Conservation (phyloP, 2,113 vertebrate species). For the Mugil cephalus region DNA sequence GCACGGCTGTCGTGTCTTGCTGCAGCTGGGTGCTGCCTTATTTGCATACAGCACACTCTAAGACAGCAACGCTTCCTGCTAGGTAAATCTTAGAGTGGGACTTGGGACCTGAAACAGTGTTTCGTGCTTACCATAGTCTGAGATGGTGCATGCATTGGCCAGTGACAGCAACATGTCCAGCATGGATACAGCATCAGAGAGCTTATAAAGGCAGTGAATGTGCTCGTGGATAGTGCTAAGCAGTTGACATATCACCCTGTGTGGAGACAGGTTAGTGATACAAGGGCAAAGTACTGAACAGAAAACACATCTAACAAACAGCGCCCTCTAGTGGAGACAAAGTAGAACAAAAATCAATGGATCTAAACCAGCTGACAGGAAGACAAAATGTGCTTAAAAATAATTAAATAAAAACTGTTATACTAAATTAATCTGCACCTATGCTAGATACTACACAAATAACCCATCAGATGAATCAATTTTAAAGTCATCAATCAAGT, state of each 20-base stretch:
- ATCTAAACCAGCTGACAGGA: not conserved
- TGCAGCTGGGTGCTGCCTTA: slow-evolving; percentile 10
- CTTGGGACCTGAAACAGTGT: not conserved
- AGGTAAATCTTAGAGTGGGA: slow-evolving; percentile 36
- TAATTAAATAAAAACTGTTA: too few species aligned
- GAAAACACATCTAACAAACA: slow-evolving; percentile 20
- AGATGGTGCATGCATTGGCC: slow-evolving; percentile 92
- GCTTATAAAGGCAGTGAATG: slow-evolving; percentile 95
- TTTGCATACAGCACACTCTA: slow-evolving; percentile 31
- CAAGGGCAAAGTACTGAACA: not conserved
- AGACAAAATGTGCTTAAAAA: not conserved
- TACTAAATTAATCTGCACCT: too few species aligned
- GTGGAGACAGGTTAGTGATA: slow-evolving; percentile 46
- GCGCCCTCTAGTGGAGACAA: slow-evolving; percentile 60
- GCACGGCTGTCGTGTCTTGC: slow-evolving; percentile 35
- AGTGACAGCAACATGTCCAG: slow-evolving; percentile 97
- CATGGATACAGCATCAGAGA: slow-evolving; percentile 96
- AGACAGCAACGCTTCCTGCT: slow-evolving; percentile 31
- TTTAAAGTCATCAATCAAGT: too few species aligned
- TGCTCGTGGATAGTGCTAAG: slow-evolving; percentile 90
- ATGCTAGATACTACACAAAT: too few species aligned
- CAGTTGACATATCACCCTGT: slow-evolving; percentile 93
- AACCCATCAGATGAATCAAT: too few species aligned
- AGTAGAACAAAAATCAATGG: not conserved
- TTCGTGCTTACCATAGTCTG: slow-evolving; percentile 90